Evolutionary conservation across 2,888 invertebrate species (phyloP).

Genomic region (Incurvaria masculella): DNA sequence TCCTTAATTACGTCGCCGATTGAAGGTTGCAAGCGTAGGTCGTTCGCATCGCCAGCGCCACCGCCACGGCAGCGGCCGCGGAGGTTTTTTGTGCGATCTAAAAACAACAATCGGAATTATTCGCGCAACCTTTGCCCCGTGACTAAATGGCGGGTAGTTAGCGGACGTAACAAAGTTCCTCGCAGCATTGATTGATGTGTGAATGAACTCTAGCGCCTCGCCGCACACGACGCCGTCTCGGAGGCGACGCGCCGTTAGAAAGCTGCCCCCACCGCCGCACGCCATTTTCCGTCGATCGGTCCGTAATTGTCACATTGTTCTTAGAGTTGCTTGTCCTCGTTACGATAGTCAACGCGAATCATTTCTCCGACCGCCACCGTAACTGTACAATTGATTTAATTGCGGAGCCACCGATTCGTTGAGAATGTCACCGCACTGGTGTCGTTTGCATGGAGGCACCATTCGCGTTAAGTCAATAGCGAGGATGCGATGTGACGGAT

Average conservation of each 20-base stretch:
- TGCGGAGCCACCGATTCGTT: background rate
- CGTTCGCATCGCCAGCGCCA: background rate
- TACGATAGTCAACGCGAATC: background rate
- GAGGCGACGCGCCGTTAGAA: background rate
- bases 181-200: background rate
- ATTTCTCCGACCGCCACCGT: background rate
- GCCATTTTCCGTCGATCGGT: background rate
- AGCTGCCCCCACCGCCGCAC: background rate
- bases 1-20: background rate
- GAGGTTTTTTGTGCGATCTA: background rate
- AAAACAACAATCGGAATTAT: background rate
- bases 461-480: background rate
- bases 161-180: background rate
- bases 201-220: background rate
- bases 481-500: background rate
- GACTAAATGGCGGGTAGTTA: background rate
- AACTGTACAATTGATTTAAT: background rate
- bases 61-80: no score
- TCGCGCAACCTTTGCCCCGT: background rate
- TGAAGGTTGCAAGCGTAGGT: background rate
- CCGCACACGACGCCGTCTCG: background rate
- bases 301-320: background rate
- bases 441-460: background rate
- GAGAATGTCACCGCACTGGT: background rate
- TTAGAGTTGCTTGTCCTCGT: background rate